These are phyloP conservation scores for Popillia japonica DNA, from an alignment of 1,140 invertebrate species.

Conservation along the genomic window DNA sequence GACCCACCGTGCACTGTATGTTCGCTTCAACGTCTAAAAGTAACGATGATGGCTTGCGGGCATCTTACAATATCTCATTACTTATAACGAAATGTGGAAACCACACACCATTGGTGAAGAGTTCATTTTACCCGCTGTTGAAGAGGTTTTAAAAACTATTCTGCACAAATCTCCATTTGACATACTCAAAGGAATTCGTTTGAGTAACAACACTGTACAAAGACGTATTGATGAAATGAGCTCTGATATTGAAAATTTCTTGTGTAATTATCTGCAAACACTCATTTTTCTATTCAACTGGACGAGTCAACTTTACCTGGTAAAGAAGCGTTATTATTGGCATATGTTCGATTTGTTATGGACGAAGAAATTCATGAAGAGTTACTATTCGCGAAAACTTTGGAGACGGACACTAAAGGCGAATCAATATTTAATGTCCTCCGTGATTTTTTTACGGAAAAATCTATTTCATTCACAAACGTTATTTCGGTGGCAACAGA, in stretches of 20 bases:
- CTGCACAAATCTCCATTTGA: neutral
- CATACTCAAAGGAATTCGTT: neutral
- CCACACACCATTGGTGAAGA: constrained; percentile 47
- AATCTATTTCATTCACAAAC: neutral
- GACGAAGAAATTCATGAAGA: too few species aligned
- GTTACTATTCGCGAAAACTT: too few species aligned
- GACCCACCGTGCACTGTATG: neutral
- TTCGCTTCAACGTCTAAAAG: neutral
- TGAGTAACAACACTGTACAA: neutral
- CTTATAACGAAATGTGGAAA: constrained; percentile 2
- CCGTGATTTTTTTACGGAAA: neutral
- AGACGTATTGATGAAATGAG: too few species aligned
- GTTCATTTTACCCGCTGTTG: constrained; percentile 45
- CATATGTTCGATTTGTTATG: too few species aligned
- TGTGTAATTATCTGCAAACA: constrained; percentile 42
- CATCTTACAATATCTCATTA: neutral
- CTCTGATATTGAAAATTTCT: too few species aligned
- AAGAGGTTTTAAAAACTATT: constrained; percentile 44
- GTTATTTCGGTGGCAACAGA: neutral
- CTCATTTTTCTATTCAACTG: too few species aligned
- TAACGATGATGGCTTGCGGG: neutral
- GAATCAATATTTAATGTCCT: neutral
- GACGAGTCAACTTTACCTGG: too few species aligned
- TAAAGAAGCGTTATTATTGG: too few species aligned
- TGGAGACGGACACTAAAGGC: neutral